These are phyloP conservation scores for Karalla daura DNA, from an alignment of 2,797 vertebrate genomes.

Conservation along the genomic window DNA sequence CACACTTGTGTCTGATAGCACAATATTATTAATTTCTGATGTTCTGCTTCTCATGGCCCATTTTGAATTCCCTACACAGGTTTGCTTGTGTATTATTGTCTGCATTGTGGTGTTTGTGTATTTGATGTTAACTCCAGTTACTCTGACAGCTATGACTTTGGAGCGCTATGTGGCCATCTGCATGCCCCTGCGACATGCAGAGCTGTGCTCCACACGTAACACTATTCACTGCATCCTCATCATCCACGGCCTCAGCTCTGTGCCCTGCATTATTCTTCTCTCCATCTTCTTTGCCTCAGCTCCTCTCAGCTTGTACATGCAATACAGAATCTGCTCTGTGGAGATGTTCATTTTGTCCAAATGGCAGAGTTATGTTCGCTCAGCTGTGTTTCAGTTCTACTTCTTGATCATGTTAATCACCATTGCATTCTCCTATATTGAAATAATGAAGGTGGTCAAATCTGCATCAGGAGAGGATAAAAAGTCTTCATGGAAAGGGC, in stretches of 20 bases:
- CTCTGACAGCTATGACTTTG: constrained; percentile 73
- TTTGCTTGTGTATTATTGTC: too few species aligned
- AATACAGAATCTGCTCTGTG: background rate
- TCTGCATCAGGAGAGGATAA: constrained; percentile 55
- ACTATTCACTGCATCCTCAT: constrained; percentile 43
- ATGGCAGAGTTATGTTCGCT: constrained; percentile 56
- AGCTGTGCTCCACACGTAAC: constrained; percentile 48
- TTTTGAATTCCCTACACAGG: too few species aligned
- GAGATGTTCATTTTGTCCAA: constrained; percentile 17
- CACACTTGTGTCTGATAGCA: too few species aligned
- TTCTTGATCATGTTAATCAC: constrained; percentile 54
- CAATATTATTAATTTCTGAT: too few species aligned
- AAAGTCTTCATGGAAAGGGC: constrained; percentile 32
- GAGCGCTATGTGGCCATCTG: constrained; percentile 78
- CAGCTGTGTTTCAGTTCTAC: constrained; percentile 46
- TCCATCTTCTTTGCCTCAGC: constrained; percentile 33
- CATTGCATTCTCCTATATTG: constrained; percentile 55
- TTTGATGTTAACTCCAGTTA: too few species aligned
- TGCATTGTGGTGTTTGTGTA: too few species aligned
- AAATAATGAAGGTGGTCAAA: constrained; percentile 62
- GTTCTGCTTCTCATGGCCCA: too few species aligned
- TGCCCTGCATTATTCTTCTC: constrained; percentile 26
- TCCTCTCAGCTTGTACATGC: background rate
- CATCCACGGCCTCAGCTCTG: constrained; percentile 54
- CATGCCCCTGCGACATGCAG: constrained; percentile 68